Evolutionary conservation across 2,113 vertebrate genomes (phyloP).

Genomic region (Neoarius graeffei): DNA sequence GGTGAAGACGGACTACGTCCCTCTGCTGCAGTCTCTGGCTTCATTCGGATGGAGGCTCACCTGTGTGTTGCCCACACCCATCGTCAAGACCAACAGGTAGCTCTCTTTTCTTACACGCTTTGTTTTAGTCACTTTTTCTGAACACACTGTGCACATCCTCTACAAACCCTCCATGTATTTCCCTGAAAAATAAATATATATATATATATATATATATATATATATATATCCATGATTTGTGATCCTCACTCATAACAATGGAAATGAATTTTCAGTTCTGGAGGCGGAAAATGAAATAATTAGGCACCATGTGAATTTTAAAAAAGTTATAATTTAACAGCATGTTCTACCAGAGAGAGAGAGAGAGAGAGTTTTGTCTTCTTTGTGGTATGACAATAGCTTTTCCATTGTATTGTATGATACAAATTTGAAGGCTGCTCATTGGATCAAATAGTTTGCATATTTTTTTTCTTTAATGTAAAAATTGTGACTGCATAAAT

Average conservation of each 20-base stretch:
- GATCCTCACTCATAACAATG: not conserved
- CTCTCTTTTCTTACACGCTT: not conserved
- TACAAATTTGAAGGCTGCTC: not conserved
- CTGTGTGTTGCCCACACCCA: constrained; percentile 91
- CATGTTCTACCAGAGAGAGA: not conserved
- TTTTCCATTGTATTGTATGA: not conserved
- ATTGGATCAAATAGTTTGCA: not conserved
- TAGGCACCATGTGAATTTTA: not conserved
- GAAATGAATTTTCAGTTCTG: not conserved
- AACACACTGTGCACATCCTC: not conserved
- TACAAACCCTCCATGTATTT: not conserved
- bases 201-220: too few relatives aligned
- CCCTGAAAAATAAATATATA: not conserved
- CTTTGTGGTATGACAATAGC: not conserved
- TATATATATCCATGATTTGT: not conserved
- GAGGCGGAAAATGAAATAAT: not conserved
- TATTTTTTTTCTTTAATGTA: too few relatives aligned
- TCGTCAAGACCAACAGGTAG: constrained; percentile 93
- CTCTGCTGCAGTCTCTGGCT: constrained; percentile 91
- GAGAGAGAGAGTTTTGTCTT: not conserved
- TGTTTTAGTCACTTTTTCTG: not conserved
- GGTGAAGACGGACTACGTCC: constrained; percentile 93
- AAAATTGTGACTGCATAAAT: not conserved
- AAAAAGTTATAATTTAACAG: not conserved
- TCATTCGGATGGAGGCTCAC: constrained; percentile 93